These are phyloP conservation scores for Spilogale gracilis DNA, from an alignment of 2,113 vertebrate species.

Conservation along the genomic window DNA sequence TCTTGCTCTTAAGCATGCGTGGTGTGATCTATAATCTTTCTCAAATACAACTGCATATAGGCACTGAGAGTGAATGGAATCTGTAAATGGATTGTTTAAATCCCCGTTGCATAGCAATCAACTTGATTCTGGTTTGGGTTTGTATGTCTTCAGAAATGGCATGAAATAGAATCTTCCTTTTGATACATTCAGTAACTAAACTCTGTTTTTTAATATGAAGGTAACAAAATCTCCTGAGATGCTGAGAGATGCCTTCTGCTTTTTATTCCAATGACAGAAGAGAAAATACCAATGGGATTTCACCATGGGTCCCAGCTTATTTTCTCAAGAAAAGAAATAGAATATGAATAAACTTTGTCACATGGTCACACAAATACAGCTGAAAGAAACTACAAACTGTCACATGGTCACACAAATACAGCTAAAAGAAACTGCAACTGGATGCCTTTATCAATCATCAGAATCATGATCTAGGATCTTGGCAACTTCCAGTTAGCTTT, in stretches of 20 bases:
- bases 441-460: neutral
- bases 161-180: neutral
- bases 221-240: neutral
- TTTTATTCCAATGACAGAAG: neutral
- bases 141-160: neutral
- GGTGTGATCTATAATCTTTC: neutral
- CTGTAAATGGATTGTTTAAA: neutral
- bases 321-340: neutral
- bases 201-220: neutral
- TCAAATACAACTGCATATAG: neutral
- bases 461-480: neutral
- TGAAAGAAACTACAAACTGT: neutral
- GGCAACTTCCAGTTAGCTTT: neutral
- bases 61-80: neutral
- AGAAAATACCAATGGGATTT: slow-evolving; percentile 21
- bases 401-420: neutral
- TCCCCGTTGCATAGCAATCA: neutral
- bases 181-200: too few relatives aligned
- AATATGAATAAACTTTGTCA: neutral
- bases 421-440: neutral
- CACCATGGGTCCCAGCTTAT: neutral
- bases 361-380: neutral
- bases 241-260: neutral
- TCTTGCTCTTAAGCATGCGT: neutral
- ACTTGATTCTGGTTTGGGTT: neutral